Base-by-base conservation (phyloP, 2,797 vertebrate species). In the Poeciliopsis turneri region DNA sequence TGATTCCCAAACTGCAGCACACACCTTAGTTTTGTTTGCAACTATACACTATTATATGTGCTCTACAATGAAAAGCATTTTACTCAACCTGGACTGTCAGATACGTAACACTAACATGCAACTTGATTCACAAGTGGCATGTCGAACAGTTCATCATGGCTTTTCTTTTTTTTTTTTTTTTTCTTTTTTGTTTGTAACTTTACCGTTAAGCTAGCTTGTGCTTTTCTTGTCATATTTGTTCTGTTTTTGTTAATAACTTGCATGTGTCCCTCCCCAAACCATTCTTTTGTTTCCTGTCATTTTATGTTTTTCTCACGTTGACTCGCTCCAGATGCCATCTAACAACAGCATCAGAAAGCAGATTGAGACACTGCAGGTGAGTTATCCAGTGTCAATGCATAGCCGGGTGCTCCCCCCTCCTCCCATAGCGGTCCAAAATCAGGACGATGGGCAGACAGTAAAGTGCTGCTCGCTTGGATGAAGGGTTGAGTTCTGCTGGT, bases 281-380 rank as follows among this genome's bases (percentile, higher is more conserved):
- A 90, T 94, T 90, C 81, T 92, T 53, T 88, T 94, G 90, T 93
- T 91, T 92, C 82, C 89, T 93, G 90, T 94, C 92, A 86, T 91
- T 89, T 95, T 80, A 90, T 88, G 88, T 46, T 72, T 88, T 87
- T 92, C 89, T 90, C 84, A 93, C 88, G 74, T 84, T 96, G 90
- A 97, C 97, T 97, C 94, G 97, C 97, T 98, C 98, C 97, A 99
- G 98, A 99, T 99, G 97, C 98, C 98, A 95, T 99, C 98, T 98
- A 99, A 99, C 98, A 99, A 99, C 98, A 99, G 97, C 97, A 99
- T 99, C 97, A 97, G 98, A 97, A 99, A 99, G 95, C 98, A 99
- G 98, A 99, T 99, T 98, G 98, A 99, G 97, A 99, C 98, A 46
- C 93, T 99, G 90, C 98, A 99, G 98, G 98, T 99, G 97, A 99